Percentiles rank a stretch among this genome's conserved stretches.
These are phyloP conservation scores for Andrena haemorrhoa DNA, from an alignment of 2,888 invertebrate genomes.

Conservation along the genomic window DNA sequence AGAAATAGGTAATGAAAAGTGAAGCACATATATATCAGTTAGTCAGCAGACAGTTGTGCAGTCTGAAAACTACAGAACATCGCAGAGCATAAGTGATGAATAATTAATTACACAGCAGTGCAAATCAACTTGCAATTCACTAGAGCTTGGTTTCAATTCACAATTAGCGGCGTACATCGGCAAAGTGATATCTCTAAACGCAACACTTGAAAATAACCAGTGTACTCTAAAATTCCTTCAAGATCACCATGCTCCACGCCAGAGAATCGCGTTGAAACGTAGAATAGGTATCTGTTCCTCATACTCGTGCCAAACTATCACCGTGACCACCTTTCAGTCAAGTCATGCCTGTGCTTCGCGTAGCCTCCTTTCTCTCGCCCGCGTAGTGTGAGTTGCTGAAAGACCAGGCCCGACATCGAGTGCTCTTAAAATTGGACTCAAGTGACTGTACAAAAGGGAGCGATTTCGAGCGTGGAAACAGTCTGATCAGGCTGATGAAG, in stretches of 20 bases:
- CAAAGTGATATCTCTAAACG: too few species aligned
- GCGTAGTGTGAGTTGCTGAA: not conserved
- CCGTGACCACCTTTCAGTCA: constrained; percentile 11
- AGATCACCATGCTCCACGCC: not conserved
- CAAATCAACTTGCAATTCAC: too few species aligned
- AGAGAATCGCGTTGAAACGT: not conserved
- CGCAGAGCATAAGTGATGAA: too few species aligned
- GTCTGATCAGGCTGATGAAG: not conserved
- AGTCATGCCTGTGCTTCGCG: constrained; percentile 10
- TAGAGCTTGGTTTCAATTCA: too few species aligned
- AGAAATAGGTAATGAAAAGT: too few species aligned
- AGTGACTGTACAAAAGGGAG: not conserved
- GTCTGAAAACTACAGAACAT: too few species aligned
- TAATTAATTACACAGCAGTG: too few species aligned
- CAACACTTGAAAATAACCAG: too few species aligned
- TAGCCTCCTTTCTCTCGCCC: constrained; percentile 3
- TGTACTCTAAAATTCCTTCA: too few species aligned
- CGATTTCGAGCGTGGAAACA: not conserved
- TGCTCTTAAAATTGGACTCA: not conserved
- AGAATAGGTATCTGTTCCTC: not conserved
- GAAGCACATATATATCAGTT: too few species aligned
- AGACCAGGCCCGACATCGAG: not conserved
- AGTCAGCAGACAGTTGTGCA: too few species aligned
- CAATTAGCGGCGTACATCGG: too few species aligned
- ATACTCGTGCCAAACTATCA: not conserved